These are phyloP conservation scores for Diachrysia chrysitis DNA, from an alignment of 2,888 invertebrate species.

Conservation along the genomic window DNA sequence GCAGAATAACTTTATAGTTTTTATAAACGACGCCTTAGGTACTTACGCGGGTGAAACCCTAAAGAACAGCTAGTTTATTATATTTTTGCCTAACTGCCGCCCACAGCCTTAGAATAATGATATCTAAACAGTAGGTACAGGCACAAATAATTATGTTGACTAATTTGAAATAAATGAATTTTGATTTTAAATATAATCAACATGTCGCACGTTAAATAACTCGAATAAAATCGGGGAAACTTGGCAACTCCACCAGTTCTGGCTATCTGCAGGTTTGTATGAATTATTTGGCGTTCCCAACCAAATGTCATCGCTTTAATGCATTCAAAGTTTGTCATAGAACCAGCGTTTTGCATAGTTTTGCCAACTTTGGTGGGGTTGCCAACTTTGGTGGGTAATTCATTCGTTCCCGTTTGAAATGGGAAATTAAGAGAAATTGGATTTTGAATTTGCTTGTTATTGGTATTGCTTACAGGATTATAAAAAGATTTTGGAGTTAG, in stretches of 20 bases:
- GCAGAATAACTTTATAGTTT: too few relatives aligned
- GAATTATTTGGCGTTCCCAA: conserved; percentile 23
- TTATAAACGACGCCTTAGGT: too few relatives aligned
- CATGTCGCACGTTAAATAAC: not conserved
- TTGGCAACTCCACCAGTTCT: conserved; percentile 22
- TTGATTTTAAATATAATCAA: not conserved
- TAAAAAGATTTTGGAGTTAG: not conserved
- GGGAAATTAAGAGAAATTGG: not conserved
- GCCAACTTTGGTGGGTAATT: conserved; percentile 5
- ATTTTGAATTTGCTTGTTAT: not conserved
- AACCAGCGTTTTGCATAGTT: conserved; percentile 8
- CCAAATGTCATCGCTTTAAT: conserved; percentile 35
- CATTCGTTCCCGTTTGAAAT: not conserved
- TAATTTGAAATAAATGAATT: too few relatives aligned
- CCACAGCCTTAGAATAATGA: too few relatives aligned
- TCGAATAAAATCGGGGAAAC: conserved; percentile 28
- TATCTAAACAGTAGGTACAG: too few relatives aligned
- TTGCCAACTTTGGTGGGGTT: conserved; percentile 11
- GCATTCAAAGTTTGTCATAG: conserved; percentile 18
- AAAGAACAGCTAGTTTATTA: too few relatives aligned
- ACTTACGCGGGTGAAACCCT: too few relatives aligned
- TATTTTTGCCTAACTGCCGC: too few relatives aligned
- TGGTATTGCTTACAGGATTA: conserved; percentile 5
- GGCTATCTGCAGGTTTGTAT: conserved; percentile 19
- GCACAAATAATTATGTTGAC: too few relatives aligned